Evolutionary conservation across 2,113 vertebrate genomes (phyloP).

Genomic region (Serinus canaria): DNA sequence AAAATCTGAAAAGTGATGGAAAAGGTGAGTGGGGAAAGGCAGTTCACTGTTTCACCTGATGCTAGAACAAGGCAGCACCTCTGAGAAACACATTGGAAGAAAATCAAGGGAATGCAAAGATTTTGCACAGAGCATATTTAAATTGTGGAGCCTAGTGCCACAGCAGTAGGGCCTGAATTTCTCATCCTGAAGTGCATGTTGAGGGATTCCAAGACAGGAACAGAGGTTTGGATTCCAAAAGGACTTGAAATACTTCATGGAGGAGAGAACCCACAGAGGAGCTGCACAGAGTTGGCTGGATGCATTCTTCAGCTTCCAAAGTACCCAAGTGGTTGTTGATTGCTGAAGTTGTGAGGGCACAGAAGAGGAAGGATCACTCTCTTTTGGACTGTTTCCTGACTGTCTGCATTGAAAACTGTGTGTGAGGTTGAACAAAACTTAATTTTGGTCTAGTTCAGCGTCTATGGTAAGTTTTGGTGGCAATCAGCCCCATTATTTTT

Average conservation of each 20-base stretch:
- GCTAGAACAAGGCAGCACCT: background rate
- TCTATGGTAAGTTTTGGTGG: background rate
- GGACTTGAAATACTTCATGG: background rate
- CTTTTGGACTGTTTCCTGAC: background rate
- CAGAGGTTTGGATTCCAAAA: background rate
- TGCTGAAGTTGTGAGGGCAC: background rate
- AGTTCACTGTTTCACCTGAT: background rate
- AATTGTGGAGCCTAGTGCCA: background rate
- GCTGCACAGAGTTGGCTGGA: background rate
- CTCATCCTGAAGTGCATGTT: background rate
- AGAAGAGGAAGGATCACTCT: background rate
- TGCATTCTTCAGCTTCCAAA: background rate
- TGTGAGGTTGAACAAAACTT: background rate
- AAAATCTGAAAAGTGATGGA: background rate
- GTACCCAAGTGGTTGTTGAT: background rate
- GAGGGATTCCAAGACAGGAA: background rate
- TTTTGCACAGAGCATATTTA: background rate
- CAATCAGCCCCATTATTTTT: background rate
- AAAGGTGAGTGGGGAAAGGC: background rate
- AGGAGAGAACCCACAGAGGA: background rate
- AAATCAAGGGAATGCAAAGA: background rate
- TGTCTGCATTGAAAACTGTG: background rate
- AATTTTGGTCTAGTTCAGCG: background rate
- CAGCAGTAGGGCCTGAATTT: background rate
- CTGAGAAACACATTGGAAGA: background rate